phyloP scores from a whole-genome alignment of 1,140 invertebrate genomes.

The Musca domestica region DNA sequence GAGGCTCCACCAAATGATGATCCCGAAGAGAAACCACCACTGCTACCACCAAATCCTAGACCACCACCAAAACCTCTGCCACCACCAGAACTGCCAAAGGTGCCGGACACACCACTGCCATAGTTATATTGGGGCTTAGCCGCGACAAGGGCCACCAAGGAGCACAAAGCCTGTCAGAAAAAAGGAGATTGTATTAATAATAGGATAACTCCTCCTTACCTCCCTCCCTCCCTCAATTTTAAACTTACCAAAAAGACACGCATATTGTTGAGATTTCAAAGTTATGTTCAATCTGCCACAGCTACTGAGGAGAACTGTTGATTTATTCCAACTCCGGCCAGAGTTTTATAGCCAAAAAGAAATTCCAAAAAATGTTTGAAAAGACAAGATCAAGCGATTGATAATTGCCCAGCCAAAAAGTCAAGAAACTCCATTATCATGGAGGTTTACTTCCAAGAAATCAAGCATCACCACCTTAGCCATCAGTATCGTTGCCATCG shows the following conservation, averaged over 20 bases:
- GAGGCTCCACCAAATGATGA: too few species aligned
- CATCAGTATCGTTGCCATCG: too few species aligned
- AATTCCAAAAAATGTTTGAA: neutral
- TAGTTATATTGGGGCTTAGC: conserved; percentile 50
- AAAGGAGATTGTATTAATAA: neutral
- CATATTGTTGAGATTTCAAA: conserved; percentile 29
- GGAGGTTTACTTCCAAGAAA: too few species aligned
- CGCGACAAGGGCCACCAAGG: conserved; percentile 33
- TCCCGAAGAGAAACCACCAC: too few species aligned
- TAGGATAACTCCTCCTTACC: neutral
- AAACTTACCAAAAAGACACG: conserved; percentile 46
- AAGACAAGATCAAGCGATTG: too few species aligned
- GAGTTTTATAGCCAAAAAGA: conserved; percentile 41
- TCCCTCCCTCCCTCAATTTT: too few species aligned
- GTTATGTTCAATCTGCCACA: conserved; percentile 6
- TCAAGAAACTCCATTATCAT: too few species aligned
- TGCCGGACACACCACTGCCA: conserved; percentile 38
- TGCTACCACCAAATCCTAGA: neutral
- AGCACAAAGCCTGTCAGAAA: conserved; percentile 38
- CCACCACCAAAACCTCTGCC: neutral
- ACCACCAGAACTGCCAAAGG: conserved; percentile 1
- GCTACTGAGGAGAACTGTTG: conserved; percentile 37
- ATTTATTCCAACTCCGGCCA: conserved; percentile 31
- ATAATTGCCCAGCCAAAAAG: too few species aligned
- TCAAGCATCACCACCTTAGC: too few species aligned